Evolutionary conservation across 1,140 invertebrate species (phyloP).

Genomic region (Aleiodes sp.): DNA sequence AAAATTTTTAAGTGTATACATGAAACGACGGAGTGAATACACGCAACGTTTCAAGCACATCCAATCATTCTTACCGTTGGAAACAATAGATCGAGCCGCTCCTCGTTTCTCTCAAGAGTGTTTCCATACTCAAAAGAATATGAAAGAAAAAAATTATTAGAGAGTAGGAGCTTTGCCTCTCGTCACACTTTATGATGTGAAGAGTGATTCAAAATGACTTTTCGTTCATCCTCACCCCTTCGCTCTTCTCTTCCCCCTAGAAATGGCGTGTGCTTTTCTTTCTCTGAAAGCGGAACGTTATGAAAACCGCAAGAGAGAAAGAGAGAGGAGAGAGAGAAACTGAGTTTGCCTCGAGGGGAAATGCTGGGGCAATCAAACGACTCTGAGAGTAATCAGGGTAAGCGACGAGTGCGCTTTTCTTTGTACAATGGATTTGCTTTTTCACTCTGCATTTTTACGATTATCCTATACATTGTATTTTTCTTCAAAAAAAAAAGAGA

Average conservation of each 20-base stretch:
- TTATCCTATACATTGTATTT: conserved; percentile 14
- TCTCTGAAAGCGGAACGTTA: neutral
- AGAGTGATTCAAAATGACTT: conserved; percentile 10
- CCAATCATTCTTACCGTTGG: conserved; percentile 1
- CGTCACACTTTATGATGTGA: neutral
- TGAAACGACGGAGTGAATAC: neutral
- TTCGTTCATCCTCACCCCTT: neutral
- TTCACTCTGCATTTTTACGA: neutral
- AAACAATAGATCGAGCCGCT: conserved; percentile 6
- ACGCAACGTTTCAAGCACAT: conserved; percentile 5
- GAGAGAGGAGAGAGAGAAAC: neutral
- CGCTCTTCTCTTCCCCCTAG: no score
- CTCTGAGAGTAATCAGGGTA: conserved; percentile 26
- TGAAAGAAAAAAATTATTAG: neutral
- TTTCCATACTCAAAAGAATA: neutral
- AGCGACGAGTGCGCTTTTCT: conserved; percentile 20
- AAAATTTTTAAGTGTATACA: neutral
- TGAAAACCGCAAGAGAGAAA: neutral
- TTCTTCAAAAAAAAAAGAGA: neutral
- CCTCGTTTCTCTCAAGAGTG: neutral
- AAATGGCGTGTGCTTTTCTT: neutral
- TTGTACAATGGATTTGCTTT: conserved; percentile 11
- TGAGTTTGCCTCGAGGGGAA: no score
- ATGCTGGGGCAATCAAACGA: neutral
- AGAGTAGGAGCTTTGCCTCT: neutral